Base-by-base conservation (phyloP, 2,888 invertebrate species). In the Ommatoiulus sabulosus region DNA sequence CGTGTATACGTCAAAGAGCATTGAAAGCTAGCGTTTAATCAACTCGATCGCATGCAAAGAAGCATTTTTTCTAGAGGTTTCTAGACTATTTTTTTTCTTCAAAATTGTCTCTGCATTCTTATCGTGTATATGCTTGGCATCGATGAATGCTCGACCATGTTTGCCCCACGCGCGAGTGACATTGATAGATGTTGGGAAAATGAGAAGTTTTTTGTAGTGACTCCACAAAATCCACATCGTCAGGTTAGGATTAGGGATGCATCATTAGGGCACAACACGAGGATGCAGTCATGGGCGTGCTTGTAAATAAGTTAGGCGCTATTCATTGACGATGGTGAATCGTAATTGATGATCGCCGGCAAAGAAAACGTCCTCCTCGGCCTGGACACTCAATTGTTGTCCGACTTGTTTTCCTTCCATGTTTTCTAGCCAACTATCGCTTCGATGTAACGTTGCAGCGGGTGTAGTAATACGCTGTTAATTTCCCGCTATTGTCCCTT, bases 101-200 rank as follows among this genome's bases (percentile, higher is more conserved):
- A 24, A 72, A 72, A 24, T 24, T 72, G 72, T 72, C 24, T 72
- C 24, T 24, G 72, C 72, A 72, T 72, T 72, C 72, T 72, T 72
- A 72, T 72, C 72, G 24, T 24, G 72, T 7, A 72, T 72, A 35
- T 35, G 72, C 10, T 7, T 10, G 24, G n/a, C 20, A 72, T 72
- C 72, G 72, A 24, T 63, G 63, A 63, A 63, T 72, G 72, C 72
- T 24, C 24, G 3, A 20, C 72, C 72, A 72, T 72, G 24, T 72
- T 72, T 24, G 20, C 72, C 72, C 24, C 72, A 24, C 20, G 24
- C 72, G 8, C 20, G 72, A 72, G n/a, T 72, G 72, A 72, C 72
- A 72, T 72, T 72, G 72, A 72, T 72, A 72, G 72, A 72, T 72
- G 72, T 72, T 72, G 72, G 24, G 72, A 72, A 72, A 72, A 72